Evolutionary conservation across 53 echinoderm and acorn worm genomes (phyloP), one percentile per base, ranked within the genome.

Genomic region (Henricia sp.): DNA sequence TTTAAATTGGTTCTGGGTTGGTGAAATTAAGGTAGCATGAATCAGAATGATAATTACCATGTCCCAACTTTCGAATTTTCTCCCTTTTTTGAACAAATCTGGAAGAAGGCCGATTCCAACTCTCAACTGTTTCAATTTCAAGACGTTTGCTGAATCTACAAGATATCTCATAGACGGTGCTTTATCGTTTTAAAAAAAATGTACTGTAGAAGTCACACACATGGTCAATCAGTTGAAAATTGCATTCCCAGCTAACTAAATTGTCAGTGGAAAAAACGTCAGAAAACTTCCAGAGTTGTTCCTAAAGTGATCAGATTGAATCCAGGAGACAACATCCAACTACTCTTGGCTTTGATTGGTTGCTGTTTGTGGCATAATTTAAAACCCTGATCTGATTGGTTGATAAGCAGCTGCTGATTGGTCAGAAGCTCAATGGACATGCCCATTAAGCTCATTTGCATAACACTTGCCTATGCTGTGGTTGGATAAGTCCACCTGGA

Each of bases 171-270:
- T 17, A 54, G 37, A 80, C 27, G 77, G 60, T 77, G 77, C n/a
- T n/a, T n/a, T n/a, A n/a, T n/a, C n/a, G n/a, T n/a, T n/a, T n/a
- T n/a, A n/a, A n/a, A n/a, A n/a, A n/a, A n/a, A n/a, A n/a, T n/a
- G 80, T 80, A 80, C 80, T 80, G 80, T 80, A 46, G 80, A 80
- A 63, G 63, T 80, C 80, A 80, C 80, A 80, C 80, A 80, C 80
- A 30, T 46, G 80, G 46, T 44, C 42, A 59, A 76, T 56, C 76
- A 76, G 39, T 76, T 58, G 42, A 59, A 28, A 26, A 58, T 80
- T 63, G 46, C 32, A 63, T 52, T 32, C 63, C 80, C 80, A 80
- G 63, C 65, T 60, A 24, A 62, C 42, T 57, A 33, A 77, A 77
- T 40, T 63, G 80, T 38, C 44, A 64, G 26, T 48, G 64, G 37